Evolutionary conservation across 2,888 invertebrate species (phyloP), one percentile per base, ranked within the genome.

Genomic region (Drosophila nr. medialis): DNA sequence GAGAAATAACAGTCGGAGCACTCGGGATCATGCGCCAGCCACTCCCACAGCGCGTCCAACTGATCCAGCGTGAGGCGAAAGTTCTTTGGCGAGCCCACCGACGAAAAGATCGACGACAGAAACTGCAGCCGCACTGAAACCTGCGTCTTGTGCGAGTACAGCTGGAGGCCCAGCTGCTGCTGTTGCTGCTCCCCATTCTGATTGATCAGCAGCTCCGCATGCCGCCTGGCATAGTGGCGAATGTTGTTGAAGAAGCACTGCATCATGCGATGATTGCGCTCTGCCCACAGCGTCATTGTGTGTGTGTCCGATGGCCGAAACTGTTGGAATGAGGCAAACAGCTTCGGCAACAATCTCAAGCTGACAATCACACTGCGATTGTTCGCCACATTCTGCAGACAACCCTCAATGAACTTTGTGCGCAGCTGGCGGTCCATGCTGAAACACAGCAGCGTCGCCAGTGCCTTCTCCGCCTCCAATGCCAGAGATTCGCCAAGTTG

Each of bases 401-500:
- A 98, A 11, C 98, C 98, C 93, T 98, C 98, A 78, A 99, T 98
- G 90, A 99, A 99, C 93, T 98, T 98, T 93, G 98, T 97, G 64
- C 98, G 94, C 77, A 98, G 97, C 74, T 96, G 95, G 80, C 97
- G 96, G 92, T 98, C 98, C 2, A 97, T 97, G 89, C 97, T 98
- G 90, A 97, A 98, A 91, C 98, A 98, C 1, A 99, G 94, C 30
- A 98, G 93, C 81, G 97, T 97, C 84, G 97, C 97, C 0, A 99
- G 94, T 2, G 97, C 97, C 89, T 98, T 98, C 92, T 99, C 98
- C 1, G 98, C 98, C 93, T 98, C 98, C n/a, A 97, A 92, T 0
- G 97, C 98, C 60, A 99, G 93, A 1, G 98, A 98, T 93, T 98
- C 98, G 0, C 98, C 97, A 6, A 98, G 93, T 91, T 96, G 96